Evolutionary conservation across 2,888 invertebrate species (phyloP).

Genomic region (Carcina quercana): DNA sequence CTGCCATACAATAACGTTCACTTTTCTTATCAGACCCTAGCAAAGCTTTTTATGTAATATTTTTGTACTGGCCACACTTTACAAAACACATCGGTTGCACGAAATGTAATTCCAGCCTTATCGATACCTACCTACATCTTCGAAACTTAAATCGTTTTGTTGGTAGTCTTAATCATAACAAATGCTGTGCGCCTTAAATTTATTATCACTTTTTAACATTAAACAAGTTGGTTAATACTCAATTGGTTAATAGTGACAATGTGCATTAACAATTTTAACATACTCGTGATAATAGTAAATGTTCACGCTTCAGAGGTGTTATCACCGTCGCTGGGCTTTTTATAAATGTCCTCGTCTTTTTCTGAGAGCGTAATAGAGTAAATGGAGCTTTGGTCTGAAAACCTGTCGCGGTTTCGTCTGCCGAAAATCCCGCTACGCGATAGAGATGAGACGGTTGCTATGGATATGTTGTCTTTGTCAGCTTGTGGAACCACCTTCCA

Average conservation of each 20-base stretch:
- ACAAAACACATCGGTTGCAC: too few species aligned
- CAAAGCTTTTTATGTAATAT: too few species aligned
- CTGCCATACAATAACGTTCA: too few species aligned
- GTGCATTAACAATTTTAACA: slow-evolving; percentile 25
- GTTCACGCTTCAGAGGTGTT: slow-evolving; percentile 67
- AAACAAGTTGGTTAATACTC: slow-evolving; percentile 10
- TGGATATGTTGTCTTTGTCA: slow-evolving; percentile 65
- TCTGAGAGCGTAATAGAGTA: slow-evolving; percentile 68
- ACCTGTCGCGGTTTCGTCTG: slow-evolving; percentile 53
- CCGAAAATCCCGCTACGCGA: slow-evolving; percentile 56
- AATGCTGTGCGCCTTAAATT: slow-evolving; percentile 7
- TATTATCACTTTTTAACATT: slow-evolving; percentile 7
- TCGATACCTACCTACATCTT: too few species aligned
- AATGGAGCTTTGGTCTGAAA: slow-evolving; percentile 62
- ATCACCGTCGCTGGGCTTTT: slow-evolving; percentile 52
- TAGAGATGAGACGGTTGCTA: slow-evolving; percentile 56
- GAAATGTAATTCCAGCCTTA: too few species aligned
- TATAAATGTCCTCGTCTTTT: slow-evolving; percentile 49
- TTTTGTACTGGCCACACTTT: too few species aligned
- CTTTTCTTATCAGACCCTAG: too few species aligned
- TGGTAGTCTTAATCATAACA: neutral
- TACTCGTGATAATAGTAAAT: slow-evolving; percentile 10
- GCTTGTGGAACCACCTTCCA: slow-evolving; percentile 72
- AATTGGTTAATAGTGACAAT: slow-evolving; percentile 10
- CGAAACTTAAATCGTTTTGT: too few species aligned